Conservation (phyloP, 2,888 invertebrate species). For the Tanaodytes sp. region DNA sequence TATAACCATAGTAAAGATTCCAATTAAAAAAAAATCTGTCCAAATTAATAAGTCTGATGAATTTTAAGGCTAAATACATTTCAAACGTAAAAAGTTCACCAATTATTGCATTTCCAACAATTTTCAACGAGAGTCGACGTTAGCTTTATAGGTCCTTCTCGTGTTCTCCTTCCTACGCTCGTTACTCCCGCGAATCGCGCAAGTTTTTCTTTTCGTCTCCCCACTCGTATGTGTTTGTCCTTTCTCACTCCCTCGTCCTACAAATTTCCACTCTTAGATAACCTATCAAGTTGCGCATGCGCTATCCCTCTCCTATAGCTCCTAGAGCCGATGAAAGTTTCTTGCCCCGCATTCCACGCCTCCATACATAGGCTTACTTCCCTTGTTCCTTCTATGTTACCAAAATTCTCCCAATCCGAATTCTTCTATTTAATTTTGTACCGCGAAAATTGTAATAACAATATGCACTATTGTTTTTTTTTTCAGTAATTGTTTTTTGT, state of each 20-base stretch:
- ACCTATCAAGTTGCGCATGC: constrained; percentile 54
- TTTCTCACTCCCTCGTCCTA: constrained; percentile 41
- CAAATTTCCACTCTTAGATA: constrained; percentile 40
- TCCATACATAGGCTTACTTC: constrained; percentile 65
- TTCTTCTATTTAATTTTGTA: too few relatives aligned
- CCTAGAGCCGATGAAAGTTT: constrained; percentile 47
- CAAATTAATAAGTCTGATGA: too few relatives aligned
- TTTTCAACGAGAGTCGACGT: constrained; percentile 34
- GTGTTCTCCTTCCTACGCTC: background rate
- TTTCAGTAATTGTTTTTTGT: too few relatives aligned
- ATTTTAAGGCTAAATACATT: too few relatives aligned
- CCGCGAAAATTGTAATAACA: too few relatives aligned
- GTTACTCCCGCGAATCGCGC: constrained; percentile 20
- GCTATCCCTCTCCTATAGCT: constrained; percentile 55
- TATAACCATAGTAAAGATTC: too few relatives aligned
- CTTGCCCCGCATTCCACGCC: constrained; percentile 66
- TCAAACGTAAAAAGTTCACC: constrained; percentile 13
- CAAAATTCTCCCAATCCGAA: too few relatives aligned
- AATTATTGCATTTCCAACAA: constrained; percentile 14
- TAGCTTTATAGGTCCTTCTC: background rate
- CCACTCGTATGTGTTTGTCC: constrained; percentile 19
- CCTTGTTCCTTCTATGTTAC: too few relatives aligned
- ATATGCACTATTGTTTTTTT: too few relatives aligned
- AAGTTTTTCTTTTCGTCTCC: constrained; percentile 37
- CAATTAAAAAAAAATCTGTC: too few relatives aligned